phyloP scores from a whole-genome alignment of 2,797 vertebrate species.

The Eulemur coronatus region DNA sequence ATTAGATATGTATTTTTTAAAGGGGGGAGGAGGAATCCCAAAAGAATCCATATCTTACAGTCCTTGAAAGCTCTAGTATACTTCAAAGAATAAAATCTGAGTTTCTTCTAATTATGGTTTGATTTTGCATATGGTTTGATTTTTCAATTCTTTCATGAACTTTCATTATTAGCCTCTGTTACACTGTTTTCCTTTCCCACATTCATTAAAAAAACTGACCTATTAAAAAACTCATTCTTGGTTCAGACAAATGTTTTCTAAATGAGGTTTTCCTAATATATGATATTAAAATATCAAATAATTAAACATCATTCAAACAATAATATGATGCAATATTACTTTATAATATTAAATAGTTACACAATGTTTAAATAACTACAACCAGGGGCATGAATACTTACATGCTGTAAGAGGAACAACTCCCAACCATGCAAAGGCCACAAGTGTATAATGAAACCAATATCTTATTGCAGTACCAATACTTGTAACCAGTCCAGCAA shows the following conservation, averaged over 20 bases:
- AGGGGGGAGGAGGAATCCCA: not conserved
- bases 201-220: not conserved
- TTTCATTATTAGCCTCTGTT: not conserved
- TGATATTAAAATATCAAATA: not conserved
- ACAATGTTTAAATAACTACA: not conserved
- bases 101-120: not conserved
- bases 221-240: slow-evolving; percentile 4
- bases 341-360: not conserved
- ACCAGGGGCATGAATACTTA: slow-evolving; percentile 84
- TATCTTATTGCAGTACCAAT: slow-evolving; percentile 99
- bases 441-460: slow-evolving; percentile 99
- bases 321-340: not conserved
- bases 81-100: not conserved
- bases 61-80: not conserved
- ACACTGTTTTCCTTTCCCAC: not conserved
- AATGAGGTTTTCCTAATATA: not conserved
- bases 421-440: slow-evolving; percentile 98
- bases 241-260: slow-evolving; percentile 12
- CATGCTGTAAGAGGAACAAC: slow-evolving; percentile 99
- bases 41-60: not conserved
- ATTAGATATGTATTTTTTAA: not conserved
- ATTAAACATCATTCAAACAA: not conserved
- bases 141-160: slow-evolving; percentile 34
- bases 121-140: not conserved
- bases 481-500: slow-evolving; percentile 97